A percentile compares a stretch with the other conserved stretches of the same genome.
Evolutionary conservation across 2,888 invertebrate genomes (phyloP).

Genomic region (Seira musarum): DNA sequence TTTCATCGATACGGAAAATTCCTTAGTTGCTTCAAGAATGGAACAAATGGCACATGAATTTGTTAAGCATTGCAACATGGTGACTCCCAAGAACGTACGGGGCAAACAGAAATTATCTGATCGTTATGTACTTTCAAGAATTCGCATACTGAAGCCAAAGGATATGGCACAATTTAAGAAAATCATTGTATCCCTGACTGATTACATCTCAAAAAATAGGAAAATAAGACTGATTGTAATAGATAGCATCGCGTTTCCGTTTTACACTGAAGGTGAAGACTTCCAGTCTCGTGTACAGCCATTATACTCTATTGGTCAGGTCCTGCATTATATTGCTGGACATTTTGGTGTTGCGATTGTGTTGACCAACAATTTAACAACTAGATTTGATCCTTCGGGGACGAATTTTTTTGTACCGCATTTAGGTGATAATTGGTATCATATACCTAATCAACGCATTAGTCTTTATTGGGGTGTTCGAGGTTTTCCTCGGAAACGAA

Average conservation of each 20-base stretch:
- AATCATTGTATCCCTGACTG: conserved; percentile 37
- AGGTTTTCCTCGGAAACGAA: conserved; percentile 10
- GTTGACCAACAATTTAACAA: conserved; percentile 63
- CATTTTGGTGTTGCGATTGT: conserved; percentile 60
- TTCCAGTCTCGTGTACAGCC: conserved; percentile 45
- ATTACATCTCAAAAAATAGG: conserved; percentile 33
- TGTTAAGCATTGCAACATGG: conserved; percentile 51
- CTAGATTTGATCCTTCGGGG: conserved; percentile 42
- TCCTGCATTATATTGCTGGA: conserved; percentile 50
- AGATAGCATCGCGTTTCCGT: conserved; percentile 63
- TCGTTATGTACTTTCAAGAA: conserved; percentile 42
- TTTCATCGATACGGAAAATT: conserved; percentile 66
- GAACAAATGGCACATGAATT: conserved; percentile 57
- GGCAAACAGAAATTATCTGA: conserved; percentile 5
- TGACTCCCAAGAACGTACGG: conserved; percentile 13
- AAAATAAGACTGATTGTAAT: conserved; percentile 60
- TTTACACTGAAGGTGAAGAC: conserved; percentile 38
- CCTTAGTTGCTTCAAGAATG: conserved; percentile 49
- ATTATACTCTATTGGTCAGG: conserved; percentile 57
- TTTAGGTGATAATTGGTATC: conserved; percentile 62
- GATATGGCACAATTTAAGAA: conserved; percentile 32
- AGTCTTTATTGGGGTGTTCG: conserved; percentile 27
- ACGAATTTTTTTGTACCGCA: conserved; percentile 53
- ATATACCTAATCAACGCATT: conserved; percentile 52
- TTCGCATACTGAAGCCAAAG: conserved; percentile 53